Evolutionary conservation across 2,888 invertebrate species (phyloP), one percentile per base, ranked within the genome.

Genomic region (Camptogramma bilineatum): DNA sequence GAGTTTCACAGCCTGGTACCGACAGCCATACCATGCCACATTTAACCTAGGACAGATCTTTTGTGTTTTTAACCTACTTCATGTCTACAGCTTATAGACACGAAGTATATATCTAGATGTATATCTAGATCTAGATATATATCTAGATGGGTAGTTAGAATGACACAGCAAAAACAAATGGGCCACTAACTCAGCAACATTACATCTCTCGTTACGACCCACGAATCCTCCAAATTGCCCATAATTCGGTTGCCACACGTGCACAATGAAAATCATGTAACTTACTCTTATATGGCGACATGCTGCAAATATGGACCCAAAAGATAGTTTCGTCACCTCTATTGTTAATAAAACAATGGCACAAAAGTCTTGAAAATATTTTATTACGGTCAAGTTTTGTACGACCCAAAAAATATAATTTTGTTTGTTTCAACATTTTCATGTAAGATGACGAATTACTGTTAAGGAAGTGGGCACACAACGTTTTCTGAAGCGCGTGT

Each of bases 331-430:
- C 70, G 52, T 55, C 68, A 72, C 28, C 7, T 4, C 68, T 54
- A 72, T 72, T 72, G 72, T 72, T 66, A 52, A 60, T 67, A 68
- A 72, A 72, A 72, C 72, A 72, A 72, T 72, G 50, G 66, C 51
- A 71, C 59, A 68, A 64, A 66, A 66, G 62, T 62, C 47, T 44
- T 21, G 66, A 64, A 62, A 54, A 60, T 8, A 64, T 54, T 52
- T 63, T 72, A 73, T 70, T 72, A 71, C 62, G 70, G 71, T 16
- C 64, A 64, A 66, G 69, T 55, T 60, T 63, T 52, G 52, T 64
- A 68, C 69, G 69, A 56, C 46, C 69, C 65, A 67, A 71, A 72
- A 66, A 68, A 65, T 64, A 63, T 62, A 66, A 67, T 66, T 61
- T 47, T 67, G 63, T 66, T 60, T 52, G 44, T 42, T 28, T 47